These are phyloP conservation scores for Astreopora myriophthalma DNA, from an alignment of 64 coral and sea anemone species.

Conservation along the genomic window DNA sequence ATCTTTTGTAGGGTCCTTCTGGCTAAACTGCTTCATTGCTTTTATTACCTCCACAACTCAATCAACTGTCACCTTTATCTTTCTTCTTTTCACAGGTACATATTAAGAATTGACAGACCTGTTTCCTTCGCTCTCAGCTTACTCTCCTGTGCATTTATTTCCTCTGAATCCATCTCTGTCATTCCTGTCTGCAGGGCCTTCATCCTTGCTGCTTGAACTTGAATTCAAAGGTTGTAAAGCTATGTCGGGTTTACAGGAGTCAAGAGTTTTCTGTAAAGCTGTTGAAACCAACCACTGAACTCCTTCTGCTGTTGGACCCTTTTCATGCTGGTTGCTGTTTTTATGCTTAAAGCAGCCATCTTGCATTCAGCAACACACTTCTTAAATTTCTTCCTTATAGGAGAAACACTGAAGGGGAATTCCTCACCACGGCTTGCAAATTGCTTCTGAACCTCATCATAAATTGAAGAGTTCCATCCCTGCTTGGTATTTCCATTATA, in stretches of 20 bases:
- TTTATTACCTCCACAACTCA: neutral
- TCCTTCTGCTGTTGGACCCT: neutral
- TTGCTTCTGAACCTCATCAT: no score
- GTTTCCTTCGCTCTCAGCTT: neutral
- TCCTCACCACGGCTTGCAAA: no score
- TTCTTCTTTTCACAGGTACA: neutral
- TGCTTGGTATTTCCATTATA: no score
- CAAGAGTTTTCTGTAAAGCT: neutral
- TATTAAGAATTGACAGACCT: neutral
- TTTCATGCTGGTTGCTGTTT: neutral
- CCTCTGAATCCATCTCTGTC: neutral
- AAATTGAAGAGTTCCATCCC: no score
- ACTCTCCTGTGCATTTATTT: neutral
- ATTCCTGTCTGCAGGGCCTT: neutral
- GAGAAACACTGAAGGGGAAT: no score
- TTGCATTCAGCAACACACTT: neutral
- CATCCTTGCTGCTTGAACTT: neutral
- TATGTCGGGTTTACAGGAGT: neutral
- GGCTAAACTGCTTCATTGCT: neutral
- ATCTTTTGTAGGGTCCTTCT: neutral
- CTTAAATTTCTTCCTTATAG: no score
- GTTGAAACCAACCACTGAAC: neutral
- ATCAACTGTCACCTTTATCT: neutral
- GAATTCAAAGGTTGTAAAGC: neutral
- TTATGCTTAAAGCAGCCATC: neutral